Base-by-base conservation (phyloP, 2,113 vertebrate species). In the Crotalus horridus region DNA sequence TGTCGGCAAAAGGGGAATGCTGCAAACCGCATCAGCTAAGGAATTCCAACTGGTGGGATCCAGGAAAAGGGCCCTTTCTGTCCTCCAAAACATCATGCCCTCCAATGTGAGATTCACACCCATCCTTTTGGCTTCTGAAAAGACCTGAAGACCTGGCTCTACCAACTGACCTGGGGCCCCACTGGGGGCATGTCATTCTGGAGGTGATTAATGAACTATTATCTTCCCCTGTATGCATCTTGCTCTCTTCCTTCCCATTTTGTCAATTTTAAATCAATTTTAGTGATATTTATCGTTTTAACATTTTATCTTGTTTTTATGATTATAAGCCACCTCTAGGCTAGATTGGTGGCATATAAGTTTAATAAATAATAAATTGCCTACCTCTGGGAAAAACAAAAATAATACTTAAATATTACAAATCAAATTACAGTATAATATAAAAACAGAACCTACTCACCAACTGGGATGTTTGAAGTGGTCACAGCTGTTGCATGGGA, bases 401-500 rank as follows among this genome's bases (percentile, higher is more conserved):
- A 89, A 92, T 0, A 0, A 33, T 81, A 81, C 33, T 89, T 58
- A 89, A 46, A 89, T 23, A 23, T 89, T 91, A 58, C 88, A 81
- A 54, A 89, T 2, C 53, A 88, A 59, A 26, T 74, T 48, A 85
- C 0, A 0, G 11, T 9, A 15, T 69, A 56, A 55, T 9, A 15
- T 69, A 56, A 55, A 88, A 94, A 85, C 21, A 91, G 74, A 86
- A 55, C 46, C 48, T 81, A 98, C 99, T 98, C 96, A 99, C 99
- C 99, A 89, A 99, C 99, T 54, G 99, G 99, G 97, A 99, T 99
- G 94, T 99, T 97, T 33, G 99, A 99, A 95, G 99, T 99, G 13
- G 99, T 99, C 92, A 99, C 99, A 91, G 99, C 99, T 51, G 99
- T 98, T 92, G 99, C 98, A 94, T 99, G 99, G 93, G 99, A 99